Base-by-base conservation (phyloP, 1,140 invertebrate genomes). In the Steinernema feltiae region DNA sequence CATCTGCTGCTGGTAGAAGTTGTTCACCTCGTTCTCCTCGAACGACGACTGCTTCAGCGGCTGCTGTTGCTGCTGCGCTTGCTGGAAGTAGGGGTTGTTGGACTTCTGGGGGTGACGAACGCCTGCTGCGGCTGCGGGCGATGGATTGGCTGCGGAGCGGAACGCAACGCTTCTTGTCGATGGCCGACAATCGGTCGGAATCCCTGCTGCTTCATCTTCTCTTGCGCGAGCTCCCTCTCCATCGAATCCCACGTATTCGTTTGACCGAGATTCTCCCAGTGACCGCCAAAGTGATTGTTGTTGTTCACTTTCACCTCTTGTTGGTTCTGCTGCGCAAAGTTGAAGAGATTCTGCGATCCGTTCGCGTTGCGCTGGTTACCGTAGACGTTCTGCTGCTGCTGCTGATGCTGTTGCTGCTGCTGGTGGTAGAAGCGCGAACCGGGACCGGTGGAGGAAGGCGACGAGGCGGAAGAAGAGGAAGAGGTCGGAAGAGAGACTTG, bases 1-100 rank as follows among this genome's bases (percentile, higher is more conserved):
- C 69, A 82, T 18, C 35, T 41, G 35, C 35, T 82, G 73, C 41
- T 85, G 80, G 46, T 85, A 76, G 35, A 84, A 82, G 30, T 75
- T 63, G 29, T 82, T 72, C 12, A 82, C 48, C 41, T 82, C 81
- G 7, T 74, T 70, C 71, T 82, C 81, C 69, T 82, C 81, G 48
- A 80, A 82, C 17, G 79, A 78, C 30, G 7, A 18, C 35, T 41
- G 35, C 18, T 41, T 41, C 7, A 30, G 3, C 27, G 31, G 24
- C 21, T 32, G 63, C 29, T 53, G 63, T 24, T 31, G 31, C 15
- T 30, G 27, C 18, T 41, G 35, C 7, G 35, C 7, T 41, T 7
- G 7, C 35, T 41, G 35, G 35, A 41, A 41, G 35, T 7, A 41
- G 35, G 35, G 7, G 35, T 18, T 41, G 7, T 41, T 41, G 48